Evolutionary conservation across 2,888 invertebrate species (phyloP).

Genomic region (Myopa tessellatipennis): DNA sequence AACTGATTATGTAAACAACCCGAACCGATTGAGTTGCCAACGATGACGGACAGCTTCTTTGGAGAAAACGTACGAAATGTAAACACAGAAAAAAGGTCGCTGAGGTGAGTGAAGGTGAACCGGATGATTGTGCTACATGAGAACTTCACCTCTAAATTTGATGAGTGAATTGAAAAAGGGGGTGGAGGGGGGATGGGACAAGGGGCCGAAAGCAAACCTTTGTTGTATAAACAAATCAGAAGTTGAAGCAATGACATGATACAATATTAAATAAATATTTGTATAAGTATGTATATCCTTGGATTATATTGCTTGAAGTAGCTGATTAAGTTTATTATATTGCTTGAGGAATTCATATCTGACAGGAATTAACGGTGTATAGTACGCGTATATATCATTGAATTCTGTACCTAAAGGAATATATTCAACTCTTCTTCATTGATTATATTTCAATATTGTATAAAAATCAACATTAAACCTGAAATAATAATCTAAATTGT

Average conservation of each 20-base stretch:
- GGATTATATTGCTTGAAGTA: not conserved
- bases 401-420: no score
- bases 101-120: not conserved
- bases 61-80: not conserved
- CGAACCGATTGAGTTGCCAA: conserved; percentile 9
- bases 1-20: conserved; percentile 6
- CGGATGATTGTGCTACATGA: no score
- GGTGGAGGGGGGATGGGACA: not conserved
- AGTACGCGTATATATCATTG: no score
- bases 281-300: not conserved
- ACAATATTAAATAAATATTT: conserved; percentile 1
- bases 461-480: no score
- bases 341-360: no score
- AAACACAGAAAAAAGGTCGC: not conserved
- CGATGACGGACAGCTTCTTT: not conserved
- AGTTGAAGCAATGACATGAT: not conserved
- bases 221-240: not conserved
- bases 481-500: no score
- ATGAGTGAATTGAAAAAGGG: not conserved
- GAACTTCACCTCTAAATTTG: no score
- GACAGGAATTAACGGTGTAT: no score
- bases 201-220: not conserved
- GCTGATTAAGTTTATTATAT: no score
- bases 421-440: no score
- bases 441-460: no score